Conservation (phyloP, 2,888 invertebrate species). For the Adela reaumurella region DNA sequence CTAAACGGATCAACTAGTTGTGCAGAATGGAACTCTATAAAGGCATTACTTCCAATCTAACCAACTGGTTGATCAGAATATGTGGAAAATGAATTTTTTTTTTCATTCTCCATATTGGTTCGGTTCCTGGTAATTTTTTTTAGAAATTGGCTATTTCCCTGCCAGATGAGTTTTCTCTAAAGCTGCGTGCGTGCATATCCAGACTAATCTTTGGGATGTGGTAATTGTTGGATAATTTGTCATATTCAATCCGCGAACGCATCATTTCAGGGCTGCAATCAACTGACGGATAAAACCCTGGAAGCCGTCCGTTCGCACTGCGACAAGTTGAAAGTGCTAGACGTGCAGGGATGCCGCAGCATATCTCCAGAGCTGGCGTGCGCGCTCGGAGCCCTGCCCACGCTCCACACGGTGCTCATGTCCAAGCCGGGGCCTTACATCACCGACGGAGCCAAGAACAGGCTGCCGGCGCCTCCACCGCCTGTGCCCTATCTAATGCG, state of each 20-base stretch:
- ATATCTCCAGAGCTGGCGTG: conserved; percentile 45
- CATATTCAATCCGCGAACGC: no score
- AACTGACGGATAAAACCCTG: conserved; percentile 56
- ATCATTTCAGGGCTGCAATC: conserved; percentile 58
- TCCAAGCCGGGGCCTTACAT: conserved; percentile 46
- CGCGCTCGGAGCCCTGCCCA: conserved; percentile 30
- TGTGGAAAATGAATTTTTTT: no score
- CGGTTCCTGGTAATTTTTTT: no score
- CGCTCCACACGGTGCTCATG: conserved; percentile 43
- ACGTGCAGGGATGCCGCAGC: conserved; percentile 53
- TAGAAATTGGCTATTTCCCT: no score
- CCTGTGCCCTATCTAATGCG: conserved; percentile 38
- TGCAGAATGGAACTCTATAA: no score
- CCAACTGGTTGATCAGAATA: no score
- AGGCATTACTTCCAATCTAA: no score
- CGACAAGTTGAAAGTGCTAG: conserved; percentile 51
- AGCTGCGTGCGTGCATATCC: no score
- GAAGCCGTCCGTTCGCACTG: conserved; percentile 47
- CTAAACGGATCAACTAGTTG: no score
- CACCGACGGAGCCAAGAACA: conserved; percentile 33
- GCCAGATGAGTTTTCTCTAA: not conserved
- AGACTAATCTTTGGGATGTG: no score
- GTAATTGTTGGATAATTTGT: no score
- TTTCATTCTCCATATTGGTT: no score
- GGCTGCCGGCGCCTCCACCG: conserved; percentile 26